Percentiles rank a stretch among this genome's conserved stretches.
phyloP scores from a whole-genome alignment of 2,888 invertebrate species.

The Merodon equestris region DNA sequence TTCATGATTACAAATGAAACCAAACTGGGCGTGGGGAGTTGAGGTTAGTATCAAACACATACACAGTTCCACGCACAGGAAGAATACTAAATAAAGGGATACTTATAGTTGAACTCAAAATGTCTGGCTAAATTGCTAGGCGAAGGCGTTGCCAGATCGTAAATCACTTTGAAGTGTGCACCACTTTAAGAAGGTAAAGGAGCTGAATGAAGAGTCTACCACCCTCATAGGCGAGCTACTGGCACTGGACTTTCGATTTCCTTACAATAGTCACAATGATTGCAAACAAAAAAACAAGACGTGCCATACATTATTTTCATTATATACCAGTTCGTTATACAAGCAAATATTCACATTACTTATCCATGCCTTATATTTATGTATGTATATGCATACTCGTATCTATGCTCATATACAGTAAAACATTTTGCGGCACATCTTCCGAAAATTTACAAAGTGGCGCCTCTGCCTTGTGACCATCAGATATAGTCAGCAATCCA shows the following conservation, averaged over 20 bases:
- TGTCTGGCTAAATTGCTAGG: conserved; percentile 75
- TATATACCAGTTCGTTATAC: background rate
- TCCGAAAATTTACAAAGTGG: conserved; percentile 56
- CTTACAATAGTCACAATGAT: conserved; percentile 57
- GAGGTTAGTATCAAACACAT: conserved; percentile 62
- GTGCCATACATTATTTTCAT: conserved; percentile 3
- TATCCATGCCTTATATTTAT: background rate
- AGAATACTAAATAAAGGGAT: conserved; percentile 66
- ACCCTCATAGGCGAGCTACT: conserved; percentile 63
- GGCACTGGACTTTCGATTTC: conserved; percentile 65
- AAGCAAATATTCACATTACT: background rate
- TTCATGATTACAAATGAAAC: conserved; percentile 68
- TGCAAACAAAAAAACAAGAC: conserved; percentile 38
- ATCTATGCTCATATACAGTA: background rate
- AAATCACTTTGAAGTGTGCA: conserved; percentile 79
- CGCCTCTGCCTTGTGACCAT: conserved; percentile 52
- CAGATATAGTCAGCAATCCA: conserved; percentile 65
- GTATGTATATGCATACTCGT: background rate
- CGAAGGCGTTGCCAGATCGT: conserved; percentile 78
- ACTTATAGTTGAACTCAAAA: conserved; percentile 67
- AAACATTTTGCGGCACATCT: conserved; percentile 41
- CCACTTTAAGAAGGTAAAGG: conserved; percentile 57
- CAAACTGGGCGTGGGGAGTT: conserved; percentile 66
- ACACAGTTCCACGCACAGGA: conserved; percentile 54
- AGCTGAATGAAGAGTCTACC: conserved; percentile 56